Conservation (phyloP, 2,888 invertebrate species). For the Pediacus dermestoides region DNA sequence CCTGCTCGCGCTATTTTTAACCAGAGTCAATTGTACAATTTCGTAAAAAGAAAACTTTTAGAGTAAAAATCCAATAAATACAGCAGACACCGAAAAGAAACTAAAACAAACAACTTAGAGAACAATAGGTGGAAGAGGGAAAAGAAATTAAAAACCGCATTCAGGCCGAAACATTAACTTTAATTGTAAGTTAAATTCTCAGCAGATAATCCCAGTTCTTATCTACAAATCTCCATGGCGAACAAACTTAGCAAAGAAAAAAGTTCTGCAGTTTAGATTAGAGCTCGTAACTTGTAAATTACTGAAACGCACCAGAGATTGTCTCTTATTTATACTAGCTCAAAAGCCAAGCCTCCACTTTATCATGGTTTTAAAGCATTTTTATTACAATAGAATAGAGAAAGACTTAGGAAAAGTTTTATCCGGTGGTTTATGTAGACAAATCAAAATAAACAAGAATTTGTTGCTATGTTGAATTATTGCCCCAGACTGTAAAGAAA, state of each 20-base stretch:
- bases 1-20: no score
- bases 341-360: constrained; percentile 4
- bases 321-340: constrained; percentile 26
- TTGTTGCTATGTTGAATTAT: no score
- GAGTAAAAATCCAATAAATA: no score
- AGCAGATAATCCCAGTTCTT: constrained; percentile 36
- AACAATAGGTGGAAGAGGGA: constrained; percentile 11
- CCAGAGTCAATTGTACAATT: no score
- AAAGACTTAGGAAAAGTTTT: no score
- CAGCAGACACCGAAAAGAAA: no score
- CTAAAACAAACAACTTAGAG: no score
- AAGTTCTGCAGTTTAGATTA: constrained; percentile 29
- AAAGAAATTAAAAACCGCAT: constrained; percentile 23
- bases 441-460: no score
- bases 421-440: no score
- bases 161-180: constrained; percentile 37
- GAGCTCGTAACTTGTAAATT: constrained; percentile 30
- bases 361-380: constrained; percentile 2
- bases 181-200: constrained; percentile 42
- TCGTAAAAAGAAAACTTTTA: no score
- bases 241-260: constrained; percentile 21
- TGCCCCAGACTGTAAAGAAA: no score
- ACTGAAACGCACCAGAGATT: constrained; percentile 21
- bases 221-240: constrained; percentile 34
- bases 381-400: no score